Percentiles rank a stretch among this genome's conserved stretches.
phyloP scores from a whole-genome alignment of 2,797 vertebrate species.

The Spinibarbus caldwelli region DNA sequence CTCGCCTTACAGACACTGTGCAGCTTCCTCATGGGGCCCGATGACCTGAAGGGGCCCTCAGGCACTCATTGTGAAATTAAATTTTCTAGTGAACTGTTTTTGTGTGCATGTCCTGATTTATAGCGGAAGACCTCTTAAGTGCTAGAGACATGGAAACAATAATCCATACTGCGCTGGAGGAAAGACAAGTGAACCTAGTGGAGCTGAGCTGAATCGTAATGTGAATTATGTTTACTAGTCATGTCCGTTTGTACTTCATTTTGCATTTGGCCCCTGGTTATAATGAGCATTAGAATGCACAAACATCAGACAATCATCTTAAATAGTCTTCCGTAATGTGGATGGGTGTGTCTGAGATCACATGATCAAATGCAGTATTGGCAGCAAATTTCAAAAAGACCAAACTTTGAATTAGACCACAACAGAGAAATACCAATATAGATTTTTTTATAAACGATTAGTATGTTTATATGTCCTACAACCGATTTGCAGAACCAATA shows the following conservation, averaged over 20 bases:
- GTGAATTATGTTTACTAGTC: neutral
- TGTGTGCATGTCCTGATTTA: neutral
- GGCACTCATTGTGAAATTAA: neutral
- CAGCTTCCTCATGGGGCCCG: neutral
- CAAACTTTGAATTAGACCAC: neutral
- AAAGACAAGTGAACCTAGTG: neutral
- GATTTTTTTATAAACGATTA: neutral
- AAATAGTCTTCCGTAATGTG: neutral
- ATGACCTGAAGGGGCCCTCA: constrained; percentile 5
- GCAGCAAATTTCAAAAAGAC: neutral
- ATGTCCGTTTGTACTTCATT: neutral
- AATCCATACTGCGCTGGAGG: neutral
- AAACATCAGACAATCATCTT: neutral
- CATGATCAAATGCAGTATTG: neutral
- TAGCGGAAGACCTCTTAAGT: neutral
- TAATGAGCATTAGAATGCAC: neutral
- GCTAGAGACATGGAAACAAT: neutral
- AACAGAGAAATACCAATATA: no score
- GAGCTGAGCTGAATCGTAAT: neutral
- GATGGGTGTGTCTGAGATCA: neutral
- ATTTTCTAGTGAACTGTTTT: neutral
- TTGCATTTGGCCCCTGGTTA: neutral
- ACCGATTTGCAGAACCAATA: neutral
- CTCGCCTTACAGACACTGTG: constrained; percentile 7
- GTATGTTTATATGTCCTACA: neutral